Evolutionary conservation across 2,888 invertebrate genomes (phyloP).

Genomic region (Trichogramma evanescens): DNA sequence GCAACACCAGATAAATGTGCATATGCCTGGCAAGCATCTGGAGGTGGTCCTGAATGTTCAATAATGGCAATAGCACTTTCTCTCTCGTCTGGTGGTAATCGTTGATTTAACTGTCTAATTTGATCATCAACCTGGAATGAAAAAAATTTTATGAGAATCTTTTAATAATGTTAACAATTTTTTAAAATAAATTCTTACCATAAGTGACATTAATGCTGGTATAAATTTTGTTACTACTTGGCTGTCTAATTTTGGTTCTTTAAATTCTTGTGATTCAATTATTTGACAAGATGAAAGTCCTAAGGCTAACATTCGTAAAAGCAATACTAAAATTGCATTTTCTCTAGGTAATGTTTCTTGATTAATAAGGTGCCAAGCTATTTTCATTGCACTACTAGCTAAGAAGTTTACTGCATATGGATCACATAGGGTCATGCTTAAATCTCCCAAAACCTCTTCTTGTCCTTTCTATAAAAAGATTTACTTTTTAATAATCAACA

Average conservation of each 20-base stretch:
- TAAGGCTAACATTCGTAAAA: conserved; percentile 85
- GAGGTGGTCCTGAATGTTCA: conserved; percentile 87
- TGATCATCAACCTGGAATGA: conserved; percentile 62
- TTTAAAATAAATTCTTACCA: conserved; percentile 53
- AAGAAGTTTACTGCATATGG: conserved; percentile 95
- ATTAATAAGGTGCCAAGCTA: conserved; percentile 81
- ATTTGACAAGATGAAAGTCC: conserved; percentile 94
- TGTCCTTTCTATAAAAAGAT: conserved; percentile 38
- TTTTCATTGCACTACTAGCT: conserved; percentile 86
- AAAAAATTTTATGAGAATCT: not conserved
- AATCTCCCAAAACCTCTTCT: conserved; percentile 69
- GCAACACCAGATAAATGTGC: conserved; percentile 87
- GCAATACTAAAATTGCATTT: conserved; percentile 79
- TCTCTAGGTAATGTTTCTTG: conserved; percentile 87
- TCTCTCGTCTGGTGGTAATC: conserved; percentile 86
- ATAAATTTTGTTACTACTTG: conserved; percentile 92
- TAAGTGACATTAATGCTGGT: conserved; percentile 86
- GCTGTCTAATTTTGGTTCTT: conserved; percentile 89
- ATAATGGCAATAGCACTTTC: conserved; percentile 89
- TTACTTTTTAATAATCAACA: not conserved
- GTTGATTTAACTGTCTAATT: conserved; percentile 74
- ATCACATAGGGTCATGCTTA: conserved; percentile 95
- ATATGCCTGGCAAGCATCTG: conserved; percentile 88
- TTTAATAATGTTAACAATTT: not conserved
- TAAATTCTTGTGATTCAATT: conserved; percentile 92